Base-by-base conservation (phyloP, 1,140 invertebrate genomes). In the Pogonognathellus flavescens region DNA sequence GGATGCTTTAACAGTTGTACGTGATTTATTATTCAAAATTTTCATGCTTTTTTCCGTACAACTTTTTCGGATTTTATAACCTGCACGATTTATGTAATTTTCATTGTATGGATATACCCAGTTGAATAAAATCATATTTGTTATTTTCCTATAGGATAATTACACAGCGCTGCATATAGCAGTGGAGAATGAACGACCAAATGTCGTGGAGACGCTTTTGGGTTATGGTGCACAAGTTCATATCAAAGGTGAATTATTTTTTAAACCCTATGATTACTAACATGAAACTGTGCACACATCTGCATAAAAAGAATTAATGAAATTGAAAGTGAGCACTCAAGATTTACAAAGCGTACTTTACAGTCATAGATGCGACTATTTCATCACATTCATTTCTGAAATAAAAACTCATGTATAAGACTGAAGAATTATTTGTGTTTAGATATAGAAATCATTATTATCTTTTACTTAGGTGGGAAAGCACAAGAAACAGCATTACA, bases 161-260 rank as follows among this genome's bases (percentile, higher is more conserved):
- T 98, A 97, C 90, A 99, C 98, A 31, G 97, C 98, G n/a, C 92
- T 99, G 0, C 98, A 99, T 90, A 96, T 99, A 88, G 98, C 98
- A n/a, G 98, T 99, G 5, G 96, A 99, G 91, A 96, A 95, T 53
- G 95, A 96, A 83, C 98, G 99, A 90, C 97, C 97, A 11, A 93
- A 95, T 22, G 97, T 99, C 10, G 98, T 99, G n/a, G 98, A 99
- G 92, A 97, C 97, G 0, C 91, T 99, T 50, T 76, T 76, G 49
- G 70, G 98, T 8, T 98, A 96, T 90, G 98, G 98, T 49, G 98
- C 98, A 3, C 95, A 98, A 90, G 97, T 99, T 3, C 97, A 99
- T 91, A 94, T 99, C 1, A 94, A 97, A 90, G 98, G 94, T 90
- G 31, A 41, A 41, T 41, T 41, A 41, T 3, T 3, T 41, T 41